These are phyloP conservation scores for Neuroscelio doddi DNA, from an alignment of 2,888 invertebrate species.

Conservation along the genomic window DNA sequence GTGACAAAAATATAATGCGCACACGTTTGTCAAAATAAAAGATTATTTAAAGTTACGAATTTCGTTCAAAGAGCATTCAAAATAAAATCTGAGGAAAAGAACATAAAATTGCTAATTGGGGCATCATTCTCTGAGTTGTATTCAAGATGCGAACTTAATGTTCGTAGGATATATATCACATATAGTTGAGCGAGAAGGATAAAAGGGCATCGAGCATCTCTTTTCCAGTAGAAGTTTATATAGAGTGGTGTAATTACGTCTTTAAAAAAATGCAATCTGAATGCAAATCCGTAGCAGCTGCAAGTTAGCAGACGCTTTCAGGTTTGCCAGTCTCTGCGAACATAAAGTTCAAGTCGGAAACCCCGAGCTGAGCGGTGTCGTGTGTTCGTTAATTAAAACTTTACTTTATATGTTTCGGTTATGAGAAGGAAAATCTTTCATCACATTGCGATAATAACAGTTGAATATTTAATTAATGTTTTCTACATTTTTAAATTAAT, in stretches of 20 bases:
- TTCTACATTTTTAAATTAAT: background rate
- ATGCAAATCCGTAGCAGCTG: conserved; percentile 69
- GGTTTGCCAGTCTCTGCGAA: conserved; percentile 55
- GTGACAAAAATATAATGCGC: background rate
- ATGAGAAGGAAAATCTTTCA: conserved; percentile 59
- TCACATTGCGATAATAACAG: conserved; percentile 29
- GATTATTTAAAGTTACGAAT: background rate
- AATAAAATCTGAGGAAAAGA: background rate
- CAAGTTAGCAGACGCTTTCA: conserved; percentile 59
- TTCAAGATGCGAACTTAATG: conserved; percentile 13
- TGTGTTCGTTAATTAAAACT: conserved; percentile 68
- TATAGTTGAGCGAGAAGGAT: conserved; percentile 6
- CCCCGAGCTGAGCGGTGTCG: conserved; percentile 53
- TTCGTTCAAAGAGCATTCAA: background rate
- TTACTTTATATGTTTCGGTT: conserved; percentile 58
- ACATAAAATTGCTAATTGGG: conserved; percentile 13
- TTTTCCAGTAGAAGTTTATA: conserved; percentile 7
- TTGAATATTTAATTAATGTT: conserved; percentile 20
- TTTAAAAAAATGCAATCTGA: conserved; percentile 66
- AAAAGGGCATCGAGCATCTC: conserved; percentile 14
- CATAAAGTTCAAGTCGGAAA: conserved; percentile 52
- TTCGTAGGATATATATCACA: conserved; percentile 9
- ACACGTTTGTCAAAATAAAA: background rate
- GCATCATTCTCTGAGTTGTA: conserved; percentile 11
- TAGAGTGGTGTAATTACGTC: conserved; percentile 59